A percentile compares a stretch with the other conserved stretches of the same genome.
Conservation (phyloP, 1,140 invertebrate species). For the Nephotettix cincticeps region DNA sequence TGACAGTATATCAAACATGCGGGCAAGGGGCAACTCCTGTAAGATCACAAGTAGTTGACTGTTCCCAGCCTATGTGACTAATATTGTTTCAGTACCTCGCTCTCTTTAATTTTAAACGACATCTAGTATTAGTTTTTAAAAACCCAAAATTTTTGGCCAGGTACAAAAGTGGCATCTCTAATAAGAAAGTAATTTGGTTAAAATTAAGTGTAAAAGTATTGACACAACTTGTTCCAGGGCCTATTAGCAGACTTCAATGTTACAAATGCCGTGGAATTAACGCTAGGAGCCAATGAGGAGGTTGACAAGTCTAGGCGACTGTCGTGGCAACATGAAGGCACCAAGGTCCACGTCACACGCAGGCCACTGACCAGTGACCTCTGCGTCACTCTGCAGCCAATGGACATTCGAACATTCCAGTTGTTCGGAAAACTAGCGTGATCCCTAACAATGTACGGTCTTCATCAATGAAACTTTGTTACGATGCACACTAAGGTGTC, state of each 20-base stretch:
- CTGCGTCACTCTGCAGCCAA: conserved; percentile 25
- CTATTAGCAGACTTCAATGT: conserved; percentile 33
- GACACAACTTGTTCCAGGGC: conserved; percentile 20
- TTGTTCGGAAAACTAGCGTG: conserved; percentile 21
- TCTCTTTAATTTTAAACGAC: not conserved
- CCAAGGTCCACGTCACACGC: not conserved
- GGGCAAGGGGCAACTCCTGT: no score
- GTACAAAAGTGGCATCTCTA: not conserved
- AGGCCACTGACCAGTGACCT: conserved; percentile 7
- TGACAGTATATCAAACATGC: no score
- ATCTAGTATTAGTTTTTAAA: not conserved
- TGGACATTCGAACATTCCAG: conserved; percentile 37
- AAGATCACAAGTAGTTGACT: not conserved
- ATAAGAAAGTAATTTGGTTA: not conserved
- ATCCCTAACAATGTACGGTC: not conserved
- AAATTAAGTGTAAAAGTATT: not conserved
- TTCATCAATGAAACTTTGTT: not conserved
- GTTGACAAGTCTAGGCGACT: conserved; percentile 24
- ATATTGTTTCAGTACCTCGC: not conserved
- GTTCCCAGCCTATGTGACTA: not conserved
- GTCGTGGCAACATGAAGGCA: conserved; percentile 33
- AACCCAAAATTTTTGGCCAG: not conserved
- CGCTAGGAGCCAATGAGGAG: conserved; percentile 31
- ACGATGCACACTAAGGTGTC: not conserved
- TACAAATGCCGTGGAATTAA: conserved; percentile 31